Evolutionary conservation across 1,140 invertebrate genomes (phyloP), one percentile per base, ranked within the genome.

Genomic region (Zaprionus kolodkinae): DNA sequence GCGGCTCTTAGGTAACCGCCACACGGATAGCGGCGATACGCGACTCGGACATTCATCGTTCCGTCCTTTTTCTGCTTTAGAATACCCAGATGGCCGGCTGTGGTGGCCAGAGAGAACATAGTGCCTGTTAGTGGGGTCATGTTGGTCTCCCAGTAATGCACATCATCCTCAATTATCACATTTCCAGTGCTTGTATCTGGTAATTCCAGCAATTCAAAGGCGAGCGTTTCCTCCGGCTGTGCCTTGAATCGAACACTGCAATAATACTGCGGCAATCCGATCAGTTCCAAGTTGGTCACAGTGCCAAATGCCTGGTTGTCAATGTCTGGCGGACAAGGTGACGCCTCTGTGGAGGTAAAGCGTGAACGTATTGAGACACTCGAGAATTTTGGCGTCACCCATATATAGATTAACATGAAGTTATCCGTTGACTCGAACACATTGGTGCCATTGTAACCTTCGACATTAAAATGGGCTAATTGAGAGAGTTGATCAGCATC

Each of bases 351-450:
- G 11, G 91, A 90, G 38, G 38, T 79, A 52, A 75, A 92, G 0
- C 67, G 68, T 0, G 77, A 78, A 0, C 55, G 69, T 1, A 88
- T 6, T 0, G 48, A 6, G 1, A 48, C 40, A 43, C 50, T 25
- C 33, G 64, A 25, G 27, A 61, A 4, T 25, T 6, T 10, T 0
- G 11, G 12, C 0, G 15, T 9, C 10, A 64, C 13, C 33, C 38
- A 1, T 2, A 92, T 57, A 0, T 11, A 27, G 1, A 80, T 68
- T 9, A 74, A 21, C 88, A 92, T 91, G 13, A 56, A 59, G 27
- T 92, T 92, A 60, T 92, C 91, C 1, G 80, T 79, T 0, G 91
- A 92, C 13, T 78, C 50, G 15, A 92, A 27, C 0, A 76, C 43
- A 0, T 60, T 55, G 33, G 54, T 78, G 13, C 72, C 75, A 40